Evolutionary conservation across 2,797 vertebrate species (phyloP), one percentile per base, ranked within the genome.

Genomic region (Hydrolagus colliei): DNA sequence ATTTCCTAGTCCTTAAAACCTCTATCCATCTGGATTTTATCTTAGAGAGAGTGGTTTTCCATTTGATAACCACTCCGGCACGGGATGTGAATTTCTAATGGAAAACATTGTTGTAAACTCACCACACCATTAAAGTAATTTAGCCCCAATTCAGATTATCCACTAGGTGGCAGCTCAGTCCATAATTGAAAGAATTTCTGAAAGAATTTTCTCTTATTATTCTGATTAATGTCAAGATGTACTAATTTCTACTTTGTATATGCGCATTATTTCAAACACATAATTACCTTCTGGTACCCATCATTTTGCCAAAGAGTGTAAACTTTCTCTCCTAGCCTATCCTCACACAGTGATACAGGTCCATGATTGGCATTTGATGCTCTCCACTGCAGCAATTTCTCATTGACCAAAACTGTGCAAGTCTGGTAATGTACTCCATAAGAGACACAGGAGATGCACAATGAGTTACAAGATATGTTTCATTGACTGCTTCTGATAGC

Each of bases 131-230:
- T 52, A 52, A 52, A 52, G 6, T 52, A 52, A 52, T 3, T 52
- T 52, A 3, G 41, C 61, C 61, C 52, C 22, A 9, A 27, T 16
- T 14, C 20, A 80, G 61, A 65, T 8, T 32, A 63, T 22, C 22
- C 77, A 63, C 77, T 65, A 79, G 52, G 77, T 79, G 77, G 77
- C 59, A 79, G 61, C 13, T 65, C 65, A 79, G 65, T 65, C 13
- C 22, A 14, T 63, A 79, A 79, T 79, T 63, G 62, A 79, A 65
- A 52, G 8, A 65, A 63, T 22, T 22, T 63, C 73, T 74, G 41
- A 27, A 27, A 27, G 27, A 27, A 27, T 27, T 27, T 27, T 27
- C 27, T 59, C 75, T 63, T 32, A 63, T 20, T 59, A 16, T 63
- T 79, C 20, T 61, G 27, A 27, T 79, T 79, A 79, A 14, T 63